These are phyloP conservation scores for Lepilemur ruficaudatus DNA, from an alignment of 2,797 vertebrate genomes.

Conservation along the genomic window DNA sequence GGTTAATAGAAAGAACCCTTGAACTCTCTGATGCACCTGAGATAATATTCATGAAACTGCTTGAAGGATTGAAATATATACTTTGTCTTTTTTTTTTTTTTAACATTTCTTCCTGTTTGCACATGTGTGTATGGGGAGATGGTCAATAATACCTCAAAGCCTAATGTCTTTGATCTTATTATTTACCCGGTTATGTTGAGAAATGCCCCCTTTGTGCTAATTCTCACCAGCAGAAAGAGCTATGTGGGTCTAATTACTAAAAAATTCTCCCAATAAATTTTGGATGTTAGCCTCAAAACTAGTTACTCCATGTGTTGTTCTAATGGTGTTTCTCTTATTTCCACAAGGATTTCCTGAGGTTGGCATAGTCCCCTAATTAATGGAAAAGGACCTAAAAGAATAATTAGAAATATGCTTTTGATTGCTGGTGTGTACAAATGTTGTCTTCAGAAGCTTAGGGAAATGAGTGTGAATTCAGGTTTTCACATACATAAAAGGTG, in stretches of 20 bases:
- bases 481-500: background rate
- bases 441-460: slow-evolving; percentile 15
- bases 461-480: slow-evolving; percentile 19
- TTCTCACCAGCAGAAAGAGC: background rate
- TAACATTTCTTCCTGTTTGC: background rate
- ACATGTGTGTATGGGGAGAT: background rate
- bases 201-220: background rate
- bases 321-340: slow-evolving; percentile 1
- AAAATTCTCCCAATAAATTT: background rate
- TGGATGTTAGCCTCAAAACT: background rate
- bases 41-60: background rate
- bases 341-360: background rate
- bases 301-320: background rate
- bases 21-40: background rate
- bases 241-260: background rate
- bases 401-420: slow-evolving; percentile 11
- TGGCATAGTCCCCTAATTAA: background rate
- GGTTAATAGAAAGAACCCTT: background rate
- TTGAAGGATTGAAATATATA: background rate
- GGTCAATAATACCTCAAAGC: background rate
- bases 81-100: background rate
- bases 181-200: background rate
- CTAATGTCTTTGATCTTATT: background rate
- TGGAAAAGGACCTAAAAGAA: slow-evolving; percentile 3
- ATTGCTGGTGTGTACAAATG: background rate